Conservation (phyloP, 92 coral and sea anemone species). For the Diadumene lineata region DNA sequence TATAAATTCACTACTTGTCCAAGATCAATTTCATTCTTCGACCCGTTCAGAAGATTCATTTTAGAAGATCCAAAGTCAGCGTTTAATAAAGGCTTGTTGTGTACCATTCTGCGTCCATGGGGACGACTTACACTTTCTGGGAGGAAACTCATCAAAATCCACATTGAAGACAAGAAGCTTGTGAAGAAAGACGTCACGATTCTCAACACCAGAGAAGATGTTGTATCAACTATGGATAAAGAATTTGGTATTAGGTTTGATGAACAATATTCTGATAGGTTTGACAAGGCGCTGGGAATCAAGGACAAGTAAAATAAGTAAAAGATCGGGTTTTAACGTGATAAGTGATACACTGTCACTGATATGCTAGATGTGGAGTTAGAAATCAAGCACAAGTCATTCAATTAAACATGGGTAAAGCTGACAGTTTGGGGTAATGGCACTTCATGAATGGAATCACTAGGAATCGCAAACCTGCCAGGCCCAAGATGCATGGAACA, state of each 20-base stretch:
- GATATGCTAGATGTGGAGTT: no score
- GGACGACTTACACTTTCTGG: slow-evolving; percentile 43
- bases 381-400: no score
- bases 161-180: not conserved
- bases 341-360: no score
- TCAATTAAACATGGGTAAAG: no score
- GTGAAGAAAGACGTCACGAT: not conserved
- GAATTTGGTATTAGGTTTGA: slow-evolving; percentile 31
- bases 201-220: slow-evolving; percentile 7
- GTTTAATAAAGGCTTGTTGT: slow-evolving; percentile 35
- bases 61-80: slow-evolving; percentile 25
- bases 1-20: slow-evolving; percentile 33
- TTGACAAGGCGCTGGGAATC: not conserved
- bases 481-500: no score
- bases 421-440: no score
- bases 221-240: not conserved
- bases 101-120: slow-evolving; percentile 50
- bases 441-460: no score
- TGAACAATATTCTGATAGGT: not conserved
- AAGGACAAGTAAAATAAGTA: no score
- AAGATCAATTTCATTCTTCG: slow-evolving; percentile 13
- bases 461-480: no score
- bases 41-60: not conserved
- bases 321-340: no score
- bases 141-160: slow-evolving; percentile 1